Conservation (phyloP, 2,797 vertebrate species). For the Platyrinchus mystaceus region DNA sequence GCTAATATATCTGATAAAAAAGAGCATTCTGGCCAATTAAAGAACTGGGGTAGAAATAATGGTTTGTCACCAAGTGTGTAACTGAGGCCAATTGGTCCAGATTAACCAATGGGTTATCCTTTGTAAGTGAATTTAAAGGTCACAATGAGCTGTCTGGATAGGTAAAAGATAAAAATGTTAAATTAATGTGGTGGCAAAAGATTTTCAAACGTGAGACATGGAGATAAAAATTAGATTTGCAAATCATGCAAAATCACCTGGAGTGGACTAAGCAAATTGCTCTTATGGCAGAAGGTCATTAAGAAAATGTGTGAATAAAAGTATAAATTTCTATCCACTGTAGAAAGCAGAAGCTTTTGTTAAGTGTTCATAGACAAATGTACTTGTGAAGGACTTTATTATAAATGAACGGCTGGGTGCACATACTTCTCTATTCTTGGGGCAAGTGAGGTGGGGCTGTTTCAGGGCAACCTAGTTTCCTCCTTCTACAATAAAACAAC, state of each 20-base stretch:
- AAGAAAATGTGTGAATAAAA: constrained; percentile 56
- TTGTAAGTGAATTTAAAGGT: constrained; percentile 81
- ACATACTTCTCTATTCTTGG: not conserved
- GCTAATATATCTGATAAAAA: constrained; percentile 76
- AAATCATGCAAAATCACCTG: constrained; percentile 72
- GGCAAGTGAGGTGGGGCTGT: not conserved
- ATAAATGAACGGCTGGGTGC: constrained; percentile 1
- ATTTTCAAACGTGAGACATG: constrained; percentile 66
- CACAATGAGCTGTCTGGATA: constrained; percentile 65
- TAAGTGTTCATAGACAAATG: constrained; percentile 28
- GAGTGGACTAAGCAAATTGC: constrained; percentile 69
- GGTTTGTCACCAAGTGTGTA: constrained; percentile 78
- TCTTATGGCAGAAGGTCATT: constrained; percentile 64
- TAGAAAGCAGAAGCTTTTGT: constrained; percentile 23
- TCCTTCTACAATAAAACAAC: not conserved
- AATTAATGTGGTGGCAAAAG: constrained; percentile 70
- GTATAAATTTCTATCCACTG: constrained; percentile 8
- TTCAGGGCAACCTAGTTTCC: not conserved
- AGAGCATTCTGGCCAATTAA: constrained; percentile 82
- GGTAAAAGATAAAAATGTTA: constrained; percentile 75
- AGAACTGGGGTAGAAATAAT: constrained; percentile 77
- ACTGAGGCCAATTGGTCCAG: constrained; percentile 79
- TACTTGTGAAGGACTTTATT: constrained; percentile 40
- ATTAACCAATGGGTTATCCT: constrained; percentile 79
- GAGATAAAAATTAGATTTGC: constrained; percentile 75